phyloP scores from a whole-genome alignment of 2,797 vertebrate species.

The Cuniculus paca region DNA sequence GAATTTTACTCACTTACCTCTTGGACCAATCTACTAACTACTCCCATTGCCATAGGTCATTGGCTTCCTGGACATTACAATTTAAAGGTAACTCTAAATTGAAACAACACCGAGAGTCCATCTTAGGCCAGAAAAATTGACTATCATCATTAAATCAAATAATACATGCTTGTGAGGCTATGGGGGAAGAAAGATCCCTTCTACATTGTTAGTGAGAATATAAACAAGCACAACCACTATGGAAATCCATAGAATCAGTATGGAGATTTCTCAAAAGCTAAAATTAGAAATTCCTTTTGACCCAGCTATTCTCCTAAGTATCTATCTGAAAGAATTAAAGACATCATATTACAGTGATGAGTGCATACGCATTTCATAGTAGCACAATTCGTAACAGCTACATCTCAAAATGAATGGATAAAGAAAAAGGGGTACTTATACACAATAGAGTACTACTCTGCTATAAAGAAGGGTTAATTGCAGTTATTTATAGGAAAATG shows the following conservation, averaged over 20 bases:
- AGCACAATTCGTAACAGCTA: background rate
- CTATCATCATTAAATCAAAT: background rate
- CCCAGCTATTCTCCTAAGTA: background rate
- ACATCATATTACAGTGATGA: background rate
- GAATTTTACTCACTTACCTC: background rate
- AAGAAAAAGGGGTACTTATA: background rate
- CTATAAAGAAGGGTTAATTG: background rate
- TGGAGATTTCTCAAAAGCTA: background rate
- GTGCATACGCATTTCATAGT: background rate
- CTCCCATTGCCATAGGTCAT: accelerated
- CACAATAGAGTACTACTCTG: background rate
- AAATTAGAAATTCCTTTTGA: background rate
- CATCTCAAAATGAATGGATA: background rate
- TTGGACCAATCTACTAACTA: accelerated
- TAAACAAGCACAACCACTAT: background rate
- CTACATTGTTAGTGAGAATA: background rate
- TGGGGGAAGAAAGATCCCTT: background rate
- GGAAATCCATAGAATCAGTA: background rate
- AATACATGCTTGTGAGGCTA: background rate
- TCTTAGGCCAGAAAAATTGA: background rate
- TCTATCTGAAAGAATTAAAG: background rate
- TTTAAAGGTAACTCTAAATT: background rate
- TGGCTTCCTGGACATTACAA: background rate
- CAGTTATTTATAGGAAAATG: background rate
- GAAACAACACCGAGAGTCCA: background rate